Conservation (phyloP, 2,797 vertebrate genomes). For the Coilia nasus region DNA sequence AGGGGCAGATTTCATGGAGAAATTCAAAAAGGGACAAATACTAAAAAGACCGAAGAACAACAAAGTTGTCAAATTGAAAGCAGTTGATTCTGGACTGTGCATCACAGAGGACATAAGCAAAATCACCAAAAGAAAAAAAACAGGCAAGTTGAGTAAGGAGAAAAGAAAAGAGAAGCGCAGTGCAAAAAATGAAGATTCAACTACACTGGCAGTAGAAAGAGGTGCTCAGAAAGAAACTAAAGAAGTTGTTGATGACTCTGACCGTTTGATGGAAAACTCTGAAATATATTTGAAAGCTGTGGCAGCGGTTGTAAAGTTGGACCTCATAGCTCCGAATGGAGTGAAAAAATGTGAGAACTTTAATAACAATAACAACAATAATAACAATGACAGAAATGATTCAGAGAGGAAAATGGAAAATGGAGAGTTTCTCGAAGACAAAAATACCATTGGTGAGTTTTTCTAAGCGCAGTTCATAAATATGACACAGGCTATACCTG, state of each 20-base stretch:
- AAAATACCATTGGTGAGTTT: slow-evolving; percentile 4
- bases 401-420: not conserved
- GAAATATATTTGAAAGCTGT: not conserved
- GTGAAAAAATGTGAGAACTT: not conserved
- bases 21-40: not conserved
- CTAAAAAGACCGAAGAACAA: not conserved
- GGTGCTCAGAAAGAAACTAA: not conserved
- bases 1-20: not conserved
- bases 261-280: not conserved
- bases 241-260: not conserved
- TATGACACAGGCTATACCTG: not conserved
- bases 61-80: not conserved
- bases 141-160: slow-evolving; percentile 23
- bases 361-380: not conserved
- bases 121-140: slow-evolving; percentile 16
- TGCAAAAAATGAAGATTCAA: not conserved
- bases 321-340: not conserved
- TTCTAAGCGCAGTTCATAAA: not conserved
- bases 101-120: not conserved
- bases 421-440: not conserved
- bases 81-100: not conserved
- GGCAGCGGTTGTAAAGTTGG: not conserved
- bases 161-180: slow-evolving; percentile 24
- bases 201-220: not conserved
- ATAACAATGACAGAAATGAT: not conserved